Conservation (phyloP, 1,140 invertebrate species). For the Eufriesea mexicana region DNA sequence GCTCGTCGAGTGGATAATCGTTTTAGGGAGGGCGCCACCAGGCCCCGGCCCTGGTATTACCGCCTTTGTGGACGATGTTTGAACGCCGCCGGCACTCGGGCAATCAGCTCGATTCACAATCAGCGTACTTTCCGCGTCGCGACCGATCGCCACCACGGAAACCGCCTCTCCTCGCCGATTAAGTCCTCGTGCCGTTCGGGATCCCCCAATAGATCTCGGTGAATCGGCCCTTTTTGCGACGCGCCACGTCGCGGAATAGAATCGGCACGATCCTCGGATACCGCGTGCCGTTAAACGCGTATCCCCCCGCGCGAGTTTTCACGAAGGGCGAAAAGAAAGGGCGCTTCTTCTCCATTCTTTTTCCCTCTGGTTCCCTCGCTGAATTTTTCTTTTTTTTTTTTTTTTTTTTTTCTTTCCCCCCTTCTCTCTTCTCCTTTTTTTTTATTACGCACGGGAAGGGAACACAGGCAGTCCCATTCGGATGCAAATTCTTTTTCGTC, state of each 20-base stretch:
- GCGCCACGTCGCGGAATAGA: background rate
- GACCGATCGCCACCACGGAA: constrained; percentile 62
- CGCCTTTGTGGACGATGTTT: constrained; percentile 80
- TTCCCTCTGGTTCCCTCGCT: background rate
- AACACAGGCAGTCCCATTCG: constrained; percentile 25
- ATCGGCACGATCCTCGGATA: constrained; percentile 19
- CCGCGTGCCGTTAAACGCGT: constrained; percentile 27
- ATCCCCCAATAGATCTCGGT: constrained; percentile 22
- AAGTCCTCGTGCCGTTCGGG: constrained; percentile 9
- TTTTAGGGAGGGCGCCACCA: constrained; percentile 76
- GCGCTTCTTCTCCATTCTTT: background rate
- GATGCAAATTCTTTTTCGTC: constrained; percentile 36
- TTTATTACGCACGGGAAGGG: background rate
- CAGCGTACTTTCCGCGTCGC: constrained; percentile 67
- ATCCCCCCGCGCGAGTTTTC: background rate
- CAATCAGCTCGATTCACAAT: constrained; percentile 80
- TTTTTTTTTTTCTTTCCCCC: background rate
- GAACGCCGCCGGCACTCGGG: constrained; percentile 78
- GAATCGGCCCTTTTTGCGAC: constrained; percentile 7
- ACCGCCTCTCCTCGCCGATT: constrained; percentile 52
- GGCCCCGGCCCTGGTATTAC: constrained; percentile 73
- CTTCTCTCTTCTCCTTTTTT: background rate
- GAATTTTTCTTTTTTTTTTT: background rate
- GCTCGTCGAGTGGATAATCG: constrained; percentile 80
- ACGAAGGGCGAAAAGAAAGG: background rate